A percentile compares a stretch with the other conserved stretches of the same genome.
These are phyloP conservation scores for Tachina fera DNA, from an alignment of 2,888 invertebrate species.

Conservation along the genomic window DNA sequence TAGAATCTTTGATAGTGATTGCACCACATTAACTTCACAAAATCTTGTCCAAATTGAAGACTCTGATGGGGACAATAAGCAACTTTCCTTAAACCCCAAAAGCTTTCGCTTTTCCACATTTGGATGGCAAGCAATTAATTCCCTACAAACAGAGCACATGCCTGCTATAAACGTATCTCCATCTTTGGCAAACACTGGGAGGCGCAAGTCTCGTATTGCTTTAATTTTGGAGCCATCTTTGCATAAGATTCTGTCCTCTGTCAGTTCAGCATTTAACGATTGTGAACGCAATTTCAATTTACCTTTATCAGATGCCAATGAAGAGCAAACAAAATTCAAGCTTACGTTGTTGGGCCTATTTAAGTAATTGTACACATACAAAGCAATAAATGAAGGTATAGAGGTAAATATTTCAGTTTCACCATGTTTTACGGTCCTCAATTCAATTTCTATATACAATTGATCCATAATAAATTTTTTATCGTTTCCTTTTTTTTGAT, in stretches of 20 bases:
- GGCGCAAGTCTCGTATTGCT: constrained; percentile 81
- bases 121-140: constrained; percentile 84
- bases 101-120: constrained; percentile 81
- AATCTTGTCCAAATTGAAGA: constrained; percentile 95
- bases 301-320: constrained; percentile 60
- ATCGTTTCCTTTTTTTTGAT: neutral
- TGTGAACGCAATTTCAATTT: constrained; percentile 76
- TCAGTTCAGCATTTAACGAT: constrained; percentile 77
- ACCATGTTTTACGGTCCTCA: constrained; percentile 76
- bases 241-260: constrained; percentile 79
- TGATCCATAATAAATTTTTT: constrained; percentile 76
- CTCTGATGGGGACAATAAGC: constrained; percentile 92
- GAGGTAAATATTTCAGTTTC: constrained; percentile 83
- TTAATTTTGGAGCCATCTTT: constrained; percentile 76
- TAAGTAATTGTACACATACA: constrained; percentile 86
- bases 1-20: constrained; percentile 81
- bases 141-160: constrained; percentile 88
- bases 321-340: constrained; percentile 82
- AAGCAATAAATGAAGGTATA: constrained; percentile 86
- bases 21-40: constrained; percentile 92
- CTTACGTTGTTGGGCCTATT: constrained; percentile 83
- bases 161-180: constrained; percentile 88
- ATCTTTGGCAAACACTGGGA: constrained; percentile 87
- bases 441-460: constrained; percentile 81
- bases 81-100: constrained; percentile 91